These are phyloP conservation scores for Anser brachyrhynchus DNA, from an alignment of 2,113 vertebrate genomes.

Conservation along the genomic window DNA sequence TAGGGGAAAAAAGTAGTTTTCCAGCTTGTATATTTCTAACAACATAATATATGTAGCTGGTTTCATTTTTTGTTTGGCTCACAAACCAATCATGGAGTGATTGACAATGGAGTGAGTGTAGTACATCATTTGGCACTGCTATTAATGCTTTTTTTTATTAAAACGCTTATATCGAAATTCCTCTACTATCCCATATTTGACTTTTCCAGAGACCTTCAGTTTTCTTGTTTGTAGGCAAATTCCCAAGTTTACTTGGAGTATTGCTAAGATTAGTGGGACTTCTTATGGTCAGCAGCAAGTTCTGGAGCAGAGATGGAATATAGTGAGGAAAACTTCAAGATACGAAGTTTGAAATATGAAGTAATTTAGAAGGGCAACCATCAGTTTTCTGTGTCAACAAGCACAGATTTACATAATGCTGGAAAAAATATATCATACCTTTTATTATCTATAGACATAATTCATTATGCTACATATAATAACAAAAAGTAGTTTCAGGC, in stretches of 20 bases:
- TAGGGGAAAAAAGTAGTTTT: not conserved
- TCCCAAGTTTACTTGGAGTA: slow-evolving; percentile 1
- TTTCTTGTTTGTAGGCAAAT: slow-evolving; percentile 11
- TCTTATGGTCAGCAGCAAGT: not conserved
- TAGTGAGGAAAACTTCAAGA: not conserved
- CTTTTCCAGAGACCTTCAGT: not conserved
- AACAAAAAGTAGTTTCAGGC: not conserved
- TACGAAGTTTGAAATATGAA: not conserved
- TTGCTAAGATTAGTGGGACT: not conserved
- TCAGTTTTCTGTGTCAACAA: not conserved
- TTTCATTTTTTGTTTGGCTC: not conserved
- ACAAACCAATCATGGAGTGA: not conserved
- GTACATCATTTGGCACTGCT: not conserved
- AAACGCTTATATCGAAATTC: not conserved
- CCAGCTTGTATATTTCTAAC: not conserved
- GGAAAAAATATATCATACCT: not conserved
- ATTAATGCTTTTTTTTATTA: not conserved
- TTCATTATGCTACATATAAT: not conserved
- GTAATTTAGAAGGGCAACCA: not conserved
- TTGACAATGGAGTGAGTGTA: not conserved
- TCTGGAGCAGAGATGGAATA: not conserved
- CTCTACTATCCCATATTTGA: not conserved
- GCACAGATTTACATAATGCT: not conserved
- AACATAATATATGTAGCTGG: not conserved
- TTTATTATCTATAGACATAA: not conserved